Conservation (phyloP, 92 coral and sea anemone genomes). For the Parazoanthus atlanticus region DNA sequence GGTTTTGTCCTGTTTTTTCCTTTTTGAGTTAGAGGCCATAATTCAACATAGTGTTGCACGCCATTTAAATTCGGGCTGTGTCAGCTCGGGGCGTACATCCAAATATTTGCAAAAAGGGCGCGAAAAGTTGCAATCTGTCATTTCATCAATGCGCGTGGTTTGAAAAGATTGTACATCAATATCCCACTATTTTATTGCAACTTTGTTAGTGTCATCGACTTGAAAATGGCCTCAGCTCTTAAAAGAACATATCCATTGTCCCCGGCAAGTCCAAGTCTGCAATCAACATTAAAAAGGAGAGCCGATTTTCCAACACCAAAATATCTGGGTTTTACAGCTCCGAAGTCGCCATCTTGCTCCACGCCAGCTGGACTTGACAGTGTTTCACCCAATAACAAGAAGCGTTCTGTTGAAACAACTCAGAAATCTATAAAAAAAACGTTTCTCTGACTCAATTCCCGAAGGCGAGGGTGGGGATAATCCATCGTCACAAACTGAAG, state of each 20-base stretch:
- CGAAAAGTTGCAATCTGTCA: not conserved
- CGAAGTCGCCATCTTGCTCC: constrained; percentile 3
- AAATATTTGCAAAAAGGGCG: not conserved
- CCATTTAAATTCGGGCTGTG: not conserved
- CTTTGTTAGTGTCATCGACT: not conserved
- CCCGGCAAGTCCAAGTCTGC: constrained; percentile 20
- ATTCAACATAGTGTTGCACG: not conserved
- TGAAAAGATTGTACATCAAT: not conserved
- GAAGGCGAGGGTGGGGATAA: not conserved
- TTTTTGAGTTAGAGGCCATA: not conserved
- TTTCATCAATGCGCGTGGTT: not conserved
- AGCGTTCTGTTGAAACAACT: not conserved
- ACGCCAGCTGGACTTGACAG: constrained; percentile 11
- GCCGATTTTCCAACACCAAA: constrained; percentile 47
- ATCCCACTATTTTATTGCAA: not conserved
- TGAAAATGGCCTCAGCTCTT: constrained; percentile 25
- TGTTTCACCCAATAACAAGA: not conserved
- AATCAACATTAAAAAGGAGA: constrained; percentile 40
- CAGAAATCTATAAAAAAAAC: constrained; percentile 2
- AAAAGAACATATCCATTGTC: constrained; percentile 44
- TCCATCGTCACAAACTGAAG: not conserved
- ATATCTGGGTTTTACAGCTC: not conserved
- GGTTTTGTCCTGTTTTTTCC: constrained; percentile 34
- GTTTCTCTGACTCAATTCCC: not conserved
- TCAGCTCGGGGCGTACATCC: too few relatives aligned